These are phyloP conservation scores for Ernsta delagoae DNA, from an alignment of 2,888 invertebrate genomes.

Conservation along the genomic window DNA sequence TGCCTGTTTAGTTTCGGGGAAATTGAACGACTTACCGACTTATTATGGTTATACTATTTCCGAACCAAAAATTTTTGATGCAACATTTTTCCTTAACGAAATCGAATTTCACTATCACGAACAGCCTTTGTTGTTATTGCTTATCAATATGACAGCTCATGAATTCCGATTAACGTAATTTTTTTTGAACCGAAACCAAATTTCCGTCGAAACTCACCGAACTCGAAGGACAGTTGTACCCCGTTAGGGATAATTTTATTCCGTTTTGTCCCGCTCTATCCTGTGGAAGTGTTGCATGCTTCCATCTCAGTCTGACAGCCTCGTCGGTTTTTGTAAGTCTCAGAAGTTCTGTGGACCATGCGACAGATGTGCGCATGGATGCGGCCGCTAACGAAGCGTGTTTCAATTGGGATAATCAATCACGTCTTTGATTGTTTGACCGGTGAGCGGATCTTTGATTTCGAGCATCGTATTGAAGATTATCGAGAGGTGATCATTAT, in stretches of 20 bases:
- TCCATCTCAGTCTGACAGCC: constrained; percentile 61
- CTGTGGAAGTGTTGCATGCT: constrained; percentile 46
- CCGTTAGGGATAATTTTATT: constrained; percentile 61
- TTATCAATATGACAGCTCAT: constrained; percentile 39
- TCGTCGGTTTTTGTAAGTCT: constrained; percentile 78
- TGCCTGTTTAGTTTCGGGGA: constrained; percentile 57
- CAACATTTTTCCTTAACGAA: constrained; percentile 9
- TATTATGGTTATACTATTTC: constrained; percentile 44
- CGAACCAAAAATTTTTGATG: constrained; percentile 10
- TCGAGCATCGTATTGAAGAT: constrained; percentile 50
- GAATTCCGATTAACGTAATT: constrained; percentile 41
- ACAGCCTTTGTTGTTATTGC: constrained; percentile 26
- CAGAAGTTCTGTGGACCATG: constrained; percentile 77
- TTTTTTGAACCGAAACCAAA: constrained; percentile 43
- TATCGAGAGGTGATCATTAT: constrained; percentile 36
- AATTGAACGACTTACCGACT: constrained; percentile 45
- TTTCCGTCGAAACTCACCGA: constrained; percentile 60
- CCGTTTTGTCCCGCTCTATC: constrained; percentile 56
- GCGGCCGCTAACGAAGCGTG: constrained; percentile 80
- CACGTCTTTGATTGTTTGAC: constrained; percentile 79
- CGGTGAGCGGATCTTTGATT: constrained; percentile 60
- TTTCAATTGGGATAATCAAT: constrained; percentile 81
- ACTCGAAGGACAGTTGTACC: constrained; percentile 62
- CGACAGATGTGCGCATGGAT: constrained; percentile 82
- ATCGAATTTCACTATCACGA: constrained; percentile 4